Evolutionary conservation across 1,140 invertebrate genomes (phyloP), one percentile per base, ranked within the genome.

Genomic region (Orius insidiosus): DNA sequence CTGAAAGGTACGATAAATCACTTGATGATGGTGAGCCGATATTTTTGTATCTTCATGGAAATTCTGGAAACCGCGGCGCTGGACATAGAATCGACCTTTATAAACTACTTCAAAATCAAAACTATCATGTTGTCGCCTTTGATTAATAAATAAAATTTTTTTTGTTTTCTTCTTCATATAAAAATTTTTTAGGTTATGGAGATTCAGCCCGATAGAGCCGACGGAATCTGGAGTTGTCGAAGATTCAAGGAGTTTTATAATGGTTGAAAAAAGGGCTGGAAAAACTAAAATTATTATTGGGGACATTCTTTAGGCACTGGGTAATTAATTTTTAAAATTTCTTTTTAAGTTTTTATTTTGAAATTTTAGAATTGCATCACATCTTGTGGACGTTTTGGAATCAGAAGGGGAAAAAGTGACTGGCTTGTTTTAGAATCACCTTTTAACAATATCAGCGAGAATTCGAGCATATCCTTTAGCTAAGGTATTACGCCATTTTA

Each of bases 41-140:
- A 40, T n/a, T 66, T 92, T 58, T 92, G 7, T 92, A 92, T 59
- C 67, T 83, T 55, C 87, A 92, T 68, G 90, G 90, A 5, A 95
- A 94, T 61, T 82, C 85, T 6, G 88, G 86, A 10, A 80, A 85
- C 43, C 68, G 86, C 54, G 78, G n/a, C n/a, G 74, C 74, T 8
- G 65, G 66, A 1, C 87, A 94, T 63, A 69, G 92, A 44, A 65
- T 87, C 24, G 76, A 85, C 56, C 66, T 95, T 36, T 95, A 96
- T 62, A 72, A 85, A 60, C 60, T 92, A 24, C 68, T 96, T 45
- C 72, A 80, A 53, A 65, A 74, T 37, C 63, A 80, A 49, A 75
- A 85, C 58, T 90, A 78, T 58, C 89, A 96, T 66, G 74, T 95
- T 5, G 67, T 96, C 49, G 70, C 84, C 3, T 84, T 92, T 57